Evolutionary conservation across 37 sponge, comb jelly and placozoan species (phyloP).

Genomic region (Amphimedon queenslandica): DNA sequence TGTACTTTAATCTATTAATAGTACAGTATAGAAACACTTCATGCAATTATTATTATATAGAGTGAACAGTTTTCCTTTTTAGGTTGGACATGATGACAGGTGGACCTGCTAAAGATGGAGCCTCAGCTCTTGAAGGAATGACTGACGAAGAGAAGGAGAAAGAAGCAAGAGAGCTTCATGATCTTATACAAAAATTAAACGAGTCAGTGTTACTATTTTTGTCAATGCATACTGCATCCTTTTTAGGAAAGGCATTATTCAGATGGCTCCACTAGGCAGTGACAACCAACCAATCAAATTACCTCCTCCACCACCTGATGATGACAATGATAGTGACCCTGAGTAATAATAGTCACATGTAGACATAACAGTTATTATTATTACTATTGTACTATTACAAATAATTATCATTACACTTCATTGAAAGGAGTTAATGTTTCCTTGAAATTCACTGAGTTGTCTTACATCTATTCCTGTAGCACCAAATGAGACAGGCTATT

Average conservation of each 20-base stretch:
- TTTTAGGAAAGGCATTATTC: neutral
- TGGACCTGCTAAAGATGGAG: conserved; percentile 43
- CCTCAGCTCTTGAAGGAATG: conserved; percentile 51
- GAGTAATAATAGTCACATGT: neutral
- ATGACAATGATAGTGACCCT: neutral
- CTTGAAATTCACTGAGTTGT: too few species aligned
- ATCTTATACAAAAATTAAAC: conserved; percentile 51
- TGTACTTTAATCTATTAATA: too few species aligned
- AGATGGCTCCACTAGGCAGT: neutral
- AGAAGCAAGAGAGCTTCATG: conserved; percentile 66
- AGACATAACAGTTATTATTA: too few species aligned
- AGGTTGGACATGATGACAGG: conserved; percentile 81
- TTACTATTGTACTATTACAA: too few species aligned
- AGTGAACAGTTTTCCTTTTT: too few species aligned
- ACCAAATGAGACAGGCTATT: too few species aligned
- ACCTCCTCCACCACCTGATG: neutral
- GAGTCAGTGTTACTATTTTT: conserved; percentile 10
- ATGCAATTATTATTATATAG: too few species aligned
- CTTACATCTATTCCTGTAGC: neutral
- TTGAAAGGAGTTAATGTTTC: too few species aligned
- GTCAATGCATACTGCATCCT: neutral
- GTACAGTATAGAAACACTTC: too few species aligned
- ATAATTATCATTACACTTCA: too few species aligned
- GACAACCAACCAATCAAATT: neutral
- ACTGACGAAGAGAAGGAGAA: conserved; percentile 73